Evolutionary conservation across 2,797 vertebrate species (phyloP).

Genomic region (Scomberomorus guttatus): DNA sequence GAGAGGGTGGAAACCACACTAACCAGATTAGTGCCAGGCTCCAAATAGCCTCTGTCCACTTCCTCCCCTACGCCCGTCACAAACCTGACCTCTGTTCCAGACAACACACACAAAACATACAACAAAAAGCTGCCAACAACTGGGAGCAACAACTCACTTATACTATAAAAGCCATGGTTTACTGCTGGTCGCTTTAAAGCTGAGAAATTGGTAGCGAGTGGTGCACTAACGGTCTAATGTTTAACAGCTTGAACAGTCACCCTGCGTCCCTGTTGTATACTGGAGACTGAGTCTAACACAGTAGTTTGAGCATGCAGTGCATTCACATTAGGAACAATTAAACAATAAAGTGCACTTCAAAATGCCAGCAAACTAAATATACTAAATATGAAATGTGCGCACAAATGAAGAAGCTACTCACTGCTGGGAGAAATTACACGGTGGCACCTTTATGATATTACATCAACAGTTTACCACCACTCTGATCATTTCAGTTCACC

Average conservation of each 20-base stretch:
- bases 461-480: not conserved
- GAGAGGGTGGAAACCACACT: slow-evolving; percentile 72
- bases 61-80: slow-evolving; percentile 56
- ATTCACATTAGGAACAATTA: not conserved
- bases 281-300: not conserved
- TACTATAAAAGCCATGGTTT: not conserved
- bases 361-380: not conserved
- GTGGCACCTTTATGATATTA: not conserved
- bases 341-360: not conserved
- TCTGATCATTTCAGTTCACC: not conserved
- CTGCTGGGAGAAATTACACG: no score
- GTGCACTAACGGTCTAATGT: not conserved
- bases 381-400: no score
- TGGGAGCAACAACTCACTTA: slow-evolving; percentile 5
- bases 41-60: slow-evolving; percentile 75
- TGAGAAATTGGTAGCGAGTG: not conserved
- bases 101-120: slow-evolving; percentile 57
- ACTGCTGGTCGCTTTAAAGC: not conserved
- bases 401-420: no score
- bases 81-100: slow-evolving; percentile 59
- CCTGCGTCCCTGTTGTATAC: not conserved
- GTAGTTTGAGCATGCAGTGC: not conserved
- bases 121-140: slow-evolving; percentile 30
- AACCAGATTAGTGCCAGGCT: slow-evolving; percentile 76
- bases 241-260: not conserved